Base-by-base conservation (phyloP, 1,140 invertebrate genomes). In the Drosophila novamexicana region DNA sequence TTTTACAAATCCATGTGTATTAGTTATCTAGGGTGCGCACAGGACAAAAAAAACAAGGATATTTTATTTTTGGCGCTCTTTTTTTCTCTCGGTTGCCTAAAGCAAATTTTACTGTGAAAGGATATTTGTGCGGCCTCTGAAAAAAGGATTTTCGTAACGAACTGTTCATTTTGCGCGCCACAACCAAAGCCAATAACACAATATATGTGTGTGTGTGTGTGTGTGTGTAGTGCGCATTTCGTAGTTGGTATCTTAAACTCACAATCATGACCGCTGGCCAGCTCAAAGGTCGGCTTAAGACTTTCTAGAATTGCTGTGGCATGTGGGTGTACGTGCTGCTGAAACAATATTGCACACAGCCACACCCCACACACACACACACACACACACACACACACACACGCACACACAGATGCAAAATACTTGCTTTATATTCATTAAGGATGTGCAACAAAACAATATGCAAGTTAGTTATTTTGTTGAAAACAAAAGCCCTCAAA, bases 61-160 rank as follows among this genome's bases (percentile, higher is more conserved):
- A 75, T 57, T 58, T 57, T 58, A 67, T 75, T 89, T 88, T 88
- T 88, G 84, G 84, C 84, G 84, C 84, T 88, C 76, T 86, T 86
- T 88, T 89, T 83, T 54, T 36, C 1, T 42, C 45, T 22, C 39
- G 47, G 44, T 63, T 59, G 54, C 2, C 32, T 34, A 53, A 44
- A 42, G 49, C 14, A 49, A 78, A 82, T 88, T 79, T 79, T 77
- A 80, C 77, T 83, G 74, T 83, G 77, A 83, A 84, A 83, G 80
- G 77, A 83, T 74, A 77, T 77, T 65, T 62, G 61, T 57, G 56
- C 37, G 39, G 63, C 54, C 82, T 76, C 76, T 63, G 36, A 40
- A 76, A 73, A 73, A 88, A 84, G 81, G 85, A 81, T 84, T 89
- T 78, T 59, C 47, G 32, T 50, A 50, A 57, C 39, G 61, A 66